These are phyloP conservation scores for Typhlomys cinereus DNA, from an alignment of 2,113 vertebrate genomes.

Conservation along the genomic window DNA sequence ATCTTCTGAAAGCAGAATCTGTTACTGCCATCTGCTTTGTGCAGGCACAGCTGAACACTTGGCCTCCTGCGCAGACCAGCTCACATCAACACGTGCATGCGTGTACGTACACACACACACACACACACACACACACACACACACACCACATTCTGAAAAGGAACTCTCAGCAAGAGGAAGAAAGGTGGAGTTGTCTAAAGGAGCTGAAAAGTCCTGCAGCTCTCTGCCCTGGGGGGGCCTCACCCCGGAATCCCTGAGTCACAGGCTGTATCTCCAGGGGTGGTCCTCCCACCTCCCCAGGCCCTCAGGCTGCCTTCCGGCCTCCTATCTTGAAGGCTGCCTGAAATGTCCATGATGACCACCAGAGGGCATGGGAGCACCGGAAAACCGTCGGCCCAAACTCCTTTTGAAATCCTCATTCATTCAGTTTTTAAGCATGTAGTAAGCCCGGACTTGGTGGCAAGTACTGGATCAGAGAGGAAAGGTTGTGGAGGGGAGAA, in stretches of 20 bases:
- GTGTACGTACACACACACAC: no score
- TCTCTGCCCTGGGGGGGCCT: neutral
- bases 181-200: neutral
- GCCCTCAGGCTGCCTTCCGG: neutral
- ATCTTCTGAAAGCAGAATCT: neutral
- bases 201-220: neutral
- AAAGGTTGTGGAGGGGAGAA: no score
- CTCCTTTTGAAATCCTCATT: neutral
- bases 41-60: neutral
- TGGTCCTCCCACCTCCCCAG: neutral
- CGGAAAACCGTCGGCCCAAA: neutral
- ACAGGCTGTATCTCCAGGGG: neutral
- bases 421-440: neutral
- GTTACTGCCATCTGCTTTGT: neutral
- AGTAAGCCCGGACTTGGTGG: neutral
- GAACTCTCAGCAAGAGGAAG: neutral
- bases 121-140: neutral
- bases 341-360: neutral
- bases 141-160: neutral
- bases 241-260: neutral
- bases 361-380: constrained; percentile 65
- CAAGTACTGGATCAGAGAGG: neutral
- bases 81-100: neutral
- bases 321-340: neutral
- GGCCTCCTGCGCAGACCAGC: neutral